Evolutionary conservation across 2,888 invertebrate genomes (phyloP).

Genomic region (Habroteleia sp.): DNA sequence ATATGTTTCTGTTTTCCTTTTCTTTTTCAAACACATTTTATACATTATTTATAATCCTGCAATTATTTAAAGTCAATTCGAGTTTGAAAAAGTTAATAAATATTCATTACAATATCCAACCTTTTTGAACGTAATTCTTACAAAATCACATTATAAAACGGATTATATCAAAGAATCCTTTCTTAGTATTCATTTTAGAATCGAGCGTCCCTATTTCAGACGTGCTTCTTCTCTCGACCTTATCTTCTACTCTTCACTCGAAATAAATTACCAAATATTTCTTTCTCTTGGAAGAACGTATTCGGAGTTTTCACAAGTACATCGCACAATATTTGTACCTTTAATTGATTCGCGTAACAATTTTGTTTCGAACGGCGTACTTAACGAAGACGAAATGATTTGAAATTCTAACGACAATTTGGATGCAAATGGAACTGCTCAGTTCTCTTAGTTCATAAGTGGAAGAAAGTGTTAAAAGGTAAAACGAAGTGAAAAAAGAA

Average conservation of each 20-base stretch:
- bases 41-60: no score
- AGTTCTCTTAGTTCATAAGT: no score
- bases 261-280: constrained; percentile 45
- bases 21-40: no score
- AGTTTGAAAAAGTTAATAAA: constrained; percentile 6
- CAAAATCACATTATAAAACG: constrained; percentile 41
- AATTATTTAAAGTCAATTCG: constrained; percentile 2
- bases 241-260: constrained; percentile 27
- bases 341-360: constrained; percentile 41
- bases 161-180: constrained; percentile 35
- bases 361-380: constrained; percentile 28
- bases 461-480: neutral
- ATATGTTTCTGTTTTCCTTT: no score
- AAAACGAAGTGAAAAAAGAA: neutral
- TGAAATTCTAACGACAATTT: constrained; percentile 52
- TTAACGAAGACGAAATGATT: constrained; percentile 40
- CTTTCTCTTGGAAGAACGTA: constrained; percentile 10
- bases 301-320: constrained; percentile 19
- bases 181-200: constrained; percentile 15
- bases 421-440: constrained; percentile 37
- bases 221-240: constrained; percentile 11
- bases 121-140: constrained; percentile 20
- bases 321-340: constrained; percentile 38
- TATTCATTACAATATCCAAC: constrained; percentile 15
- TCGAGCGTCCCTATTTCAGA: constrained; percentile 14